A percentile compares a stretch with the other conserved stretches of the same genome.
Evolutionary conservation across 2,888 invertebrate genomes (phyloP).

Genomic region (Altica lythri): DNA sequence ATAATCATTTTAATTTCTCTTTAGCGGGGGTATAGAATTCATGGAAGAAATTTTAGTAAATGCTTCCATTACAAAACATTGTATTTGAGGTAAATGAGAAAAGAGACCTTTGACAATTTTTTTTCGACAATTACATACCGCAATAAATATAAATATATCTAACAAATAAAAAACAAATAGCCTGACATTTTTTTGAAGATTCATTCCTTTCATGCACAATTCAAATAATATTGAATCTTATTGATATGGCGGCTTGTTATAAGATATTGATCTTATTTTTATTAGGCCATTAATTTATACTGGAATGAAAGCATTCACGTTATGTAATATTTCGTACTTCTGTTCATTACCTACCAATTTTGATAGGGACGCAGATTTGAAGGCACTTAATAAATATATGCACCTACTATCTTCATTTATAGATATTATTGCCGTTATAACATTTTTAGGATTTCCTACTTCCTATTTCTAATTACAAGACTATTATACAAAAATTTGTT

Average conservation of each 20-base stretch:
- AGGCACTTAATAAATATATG: conserved; percentile 37
- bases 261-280: no score
- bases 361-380: conserved; percentile 27
- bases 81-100: no score
- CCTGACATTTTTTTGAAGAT: no score
- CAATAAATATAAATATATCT: no score
- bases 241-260: no score
- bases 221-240: no score
- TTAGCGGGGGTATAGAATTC: conserved; percentile 14
- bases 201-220: no score
- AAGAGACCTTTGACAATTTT: no score
- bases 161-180: no score
- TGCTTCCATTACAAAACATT: conserved; percentile 6
- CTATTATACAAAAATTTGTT: conserved; percentile 33
- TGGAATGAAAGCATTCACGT: conserved; percentile 3
- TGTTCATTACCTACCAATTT: conserved; percentile 12
- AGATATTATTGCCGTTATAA: conserved; percentile 33
- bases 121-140: no score
- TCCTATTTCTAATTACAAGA: conserved; percentile 29
- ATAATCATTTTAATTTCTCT: conserved; percentile 3
- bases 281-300: background rate
- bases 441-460: conserved; percentile 30
- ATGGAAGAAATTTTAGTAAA: conserved; percentile 11
- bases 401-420: conserved; percentile 30
- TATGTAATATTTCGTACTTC: conserved; percentile 5